Evolutionary conservation across 2,797 vertebrate genomes (phyloP), one percentile per base, ranked within the genome.

Genomic region (Enteromius treurensis): DNA sequence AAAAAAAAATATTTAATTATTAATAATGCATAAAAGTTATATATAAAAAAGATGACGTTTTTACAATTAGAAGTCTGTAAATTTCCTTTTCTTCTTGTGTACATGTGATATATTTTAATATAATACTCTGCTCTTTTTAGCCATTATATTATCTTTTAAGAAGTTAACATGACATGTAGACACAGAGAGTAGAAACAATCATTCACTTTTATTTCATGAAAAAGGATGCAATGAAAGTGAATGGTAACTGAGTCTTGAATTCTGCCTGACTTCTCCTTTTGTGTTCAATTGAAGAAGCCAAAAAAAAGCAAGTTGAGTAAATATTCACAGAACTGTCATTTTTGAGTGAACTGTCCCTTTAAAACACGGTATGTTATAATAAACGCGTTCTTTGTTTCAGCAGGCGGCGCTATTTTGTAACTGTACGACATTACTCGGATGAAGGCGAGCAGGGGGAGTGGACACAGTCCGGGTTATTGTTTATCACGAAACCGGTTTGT

Each of bases 391-490:
- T 4, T 17, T 26, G 15, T 3, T 2, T 68, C 75, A 21, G n/a
- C 76, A 71, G 82, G 75, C 10, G 82, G 82, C 74, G 76, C 75
- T 83, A 1, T 79, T 8, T 51, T 51, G 40, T 62, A 60, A 64
- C 42, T 29, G 8, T 32, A 51, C 23, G 62, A 42, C 23, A 34
- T 78, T 37, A 37, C 70, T 64, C 32, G 11, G 29, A 53, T 47
- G 64, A 49, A 83, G 65, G 37, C 65, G 8, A 29, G 42, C 19
- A 71, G 45, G 74, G 82, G 82, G 81, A 60, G 53, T 83, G 82
- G 75, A 78, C 67, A 15, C 2, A 45, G 13, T 23, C 3, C 21
- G 53, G 65, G 49, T 71, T 78, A 78, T 83, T 83, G 26, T 78
- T 26, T 68, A 70, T 51, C 42, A 29, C 67, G 14, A 71, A 81